Evolutionary conservation across 1,140 invertebrate genomes (phyloP).

Genomic region (Palaemon carinicauda): DNA sequence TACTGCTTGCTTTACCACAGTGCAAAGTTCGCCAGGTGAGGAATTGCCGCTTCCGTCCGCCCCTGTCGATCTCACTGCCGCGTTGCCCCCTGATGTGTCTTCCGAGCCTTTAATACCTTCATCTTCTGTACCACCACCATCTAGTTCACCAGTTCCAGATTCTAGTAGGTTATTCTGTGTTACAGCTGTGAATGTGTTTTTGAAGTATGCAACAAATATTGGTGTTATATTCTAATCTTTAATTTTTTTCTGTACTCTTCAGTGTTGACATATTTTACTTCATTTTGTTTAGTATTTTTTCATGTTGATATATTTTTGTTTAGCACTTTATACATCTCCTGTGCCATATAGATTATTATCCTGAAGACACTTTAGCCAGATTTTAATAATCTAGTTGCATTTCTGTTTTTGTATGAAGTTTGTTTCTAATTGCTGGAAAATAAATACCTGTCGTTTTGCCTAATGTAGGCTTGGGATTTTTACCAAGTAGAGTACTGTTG

Average conservation of each 20-base stretch:
- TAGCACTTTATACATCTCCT: too few relatives aligned
- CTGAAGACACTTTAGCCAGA: too few relatives aligned
- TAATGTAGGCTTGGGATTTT: too few relatives aligned
- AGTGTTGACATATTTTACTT: too few relatives aligned
- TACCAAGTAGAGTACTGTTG: too few relatives aligned
- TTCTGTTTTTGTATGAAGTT: too few relatives aligned
- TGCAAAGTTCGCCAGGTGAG: not conserved
- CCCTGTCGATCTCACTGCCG: not conserved
- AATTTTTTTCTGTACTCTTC: not conserved
- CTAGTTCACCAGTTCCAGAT: not conserved
- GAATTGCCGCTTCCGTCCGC: not conserved
- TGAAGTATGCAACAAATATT: not conserved
- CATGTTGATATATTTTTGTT: too few relatives aligned
- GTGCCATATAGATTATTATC: too few relatives aligned
- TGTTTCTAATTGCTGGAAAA: too few relatives aligned
- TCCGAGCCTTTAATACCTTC: not conserved
- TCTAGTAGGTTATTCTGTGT: constrained; percentile 3
- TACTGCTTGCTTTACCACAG: not conserved
- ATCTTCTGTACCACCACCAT: constrained; percentile 4
- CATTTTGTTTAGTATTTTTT: too few relatives aligned
- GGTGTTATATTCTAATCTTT: not conserved
- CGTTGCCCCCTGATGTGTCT: not conserved
- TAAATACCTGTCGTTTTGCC: too few relatives aligned
- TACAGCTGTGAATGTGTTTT: not conserved
- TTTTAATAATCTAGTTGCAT: too few relatives aligned